These are phyloP conservation scores for Diploscapter pachys DNA, from an alignment of 1,140 invertebrate species.

Conservation along the genomic window DNA sequence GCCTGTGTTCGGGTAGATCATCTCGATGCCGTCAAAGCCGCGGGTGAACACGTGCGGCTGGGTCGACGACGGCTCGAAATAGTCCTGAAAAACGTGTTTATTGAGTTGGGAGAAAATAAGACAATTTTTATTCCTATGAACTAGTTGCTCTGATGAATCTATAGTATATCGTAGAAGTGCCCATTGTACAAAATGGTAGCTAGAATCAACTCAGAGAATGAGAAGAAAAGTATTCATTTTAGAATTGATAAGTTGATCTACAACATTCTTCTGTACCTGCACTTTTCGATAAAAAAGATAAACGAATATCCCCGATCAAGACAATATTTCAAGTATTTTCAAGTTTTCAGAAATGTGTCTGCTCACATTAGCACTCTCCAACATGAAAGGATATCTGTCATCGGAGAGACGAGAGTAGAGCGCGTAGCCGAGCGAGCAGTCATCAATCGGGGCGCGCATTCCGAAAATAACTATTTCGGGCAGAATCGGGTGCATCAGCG, in stretches of 20 bases:
- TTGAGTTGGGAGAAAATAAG: neutral
- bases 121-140: neutral
- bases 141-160: neutral
- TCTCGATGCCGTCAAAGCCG: neutral
- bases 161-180: neutral
- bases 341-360: neutral
- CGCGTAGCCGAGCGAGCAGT: constrained; percentile 16
- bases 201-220: too few species aligned
- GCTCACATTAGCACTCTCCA: constrained; percentile 13
- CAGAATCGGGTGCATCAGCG: constrained; percentile 19
- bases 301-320: too few species aligned
- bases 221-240: too few species aligned
- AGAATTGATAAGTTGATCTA: too few species aligned
- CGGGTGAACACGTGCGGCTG: constrained; percentile 6
- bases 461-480: constrained; percentile 15
- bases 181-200: too few species aligned
- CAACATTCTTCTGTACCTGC: too few species aligned
- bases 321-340: neutral
- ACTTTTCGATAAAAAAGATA: too few species aligned
- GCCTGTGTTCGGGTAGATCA: constrained; percentile 5
- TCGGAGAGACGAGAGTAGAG: neutral
- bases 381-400: neutral
- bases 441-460: neutral
- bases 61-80: neutral
- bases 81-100: neutral